These are phyloP conservation scores for Glaucomys volans DNA, from an alignment of 2,113 vertebrate genomes.

Conservation along the genomic window DNA sequence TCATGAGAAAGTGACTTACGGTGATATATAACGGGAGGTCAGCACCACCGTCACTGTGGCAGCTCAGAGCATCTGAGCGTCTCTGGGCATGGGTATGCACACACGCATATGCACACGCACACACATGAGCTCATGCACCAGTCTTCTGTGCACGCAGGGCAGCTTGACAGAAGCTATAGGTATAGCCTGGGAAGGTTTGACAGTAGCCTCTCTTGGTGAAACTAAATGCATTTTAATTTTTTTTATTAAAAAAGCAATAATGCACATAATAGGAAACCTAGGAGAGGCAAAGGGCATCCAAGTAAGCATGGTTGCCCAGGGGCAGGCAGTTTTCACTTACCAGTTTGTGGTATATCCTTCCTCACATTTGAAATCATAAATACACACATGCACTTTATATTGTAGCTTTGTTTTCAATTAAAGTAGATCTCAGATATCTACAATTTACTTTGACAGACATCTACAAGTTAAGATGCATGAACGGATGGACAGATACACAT, in stretches of 20 bases:
- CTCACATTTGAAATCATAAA: background rate
- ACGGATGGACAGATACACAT: background rate
- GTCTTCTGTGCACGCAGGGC: too few species aligned
- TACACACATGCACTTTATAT: background rate
- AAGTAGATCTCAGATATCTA: background rate
- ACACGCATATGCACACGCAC: fast-evolving
- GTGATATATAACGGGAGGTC: background rate
- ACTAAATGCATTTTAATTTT: conserved; percentile 63
- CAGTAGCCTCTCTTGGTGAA: background rate
- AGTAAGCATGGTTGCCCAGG: background rate
- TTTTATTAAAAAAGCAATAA: conserved; percentile 51
- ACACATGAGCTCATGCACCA: fast-evolving
- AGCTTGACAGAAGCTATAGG: background rate
- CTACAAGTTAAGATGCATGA: background rate
- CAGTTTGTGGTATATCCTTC: background rate
- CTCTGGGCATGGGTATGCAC: background rate
- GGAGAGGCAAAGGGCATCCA: background rate
- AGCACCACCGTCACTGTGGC: background rate
- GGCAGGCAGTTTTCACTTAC: background rate
- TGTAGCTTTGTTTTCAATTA: background rate
- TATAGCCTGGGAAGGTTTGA: background rate
- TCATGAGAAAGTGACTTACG: background rate
- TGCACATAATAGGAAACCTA: background rate
- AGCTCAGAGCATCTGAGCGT: background rate
- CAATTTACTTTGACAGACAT: background rate